These are phyloP conservation scores for Drosophila bocqueti DNA, from an alignment of 1,140 invertebrate genomes.

Conservation along the genomic window DNA sequence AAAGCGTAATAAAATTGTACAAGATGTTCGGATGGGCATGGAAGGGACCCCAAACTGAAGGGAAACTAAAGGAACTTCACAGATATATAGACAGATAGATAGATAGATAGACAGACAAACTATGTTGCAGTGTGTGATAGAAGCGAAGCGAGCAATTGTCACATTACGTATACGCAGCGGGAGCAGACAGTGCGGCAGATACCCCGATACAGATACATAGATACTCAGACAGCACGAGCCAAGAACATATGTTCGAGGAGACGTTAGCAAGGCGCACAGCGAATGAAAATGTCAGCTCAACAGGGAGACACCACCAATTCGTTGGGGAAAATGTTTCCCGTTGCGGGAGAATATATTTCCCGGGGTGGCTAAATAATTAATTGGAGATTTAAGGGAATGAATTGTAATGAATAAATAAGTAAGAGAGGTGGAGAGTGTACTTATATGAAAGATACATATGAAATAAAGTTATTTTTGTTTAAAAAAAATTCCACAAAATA, in stretches of 20 bases:
- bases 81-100: conserved; percentile 10
- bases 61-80: conserved; percentile 16
- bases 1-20: conserved; percentile 84
- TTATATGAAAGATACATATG: not conserved
- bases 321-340: not conserved
- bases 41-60: not conserved
- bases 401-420: not conserved
- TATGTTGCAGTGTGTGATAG: conserved; percentile 60
- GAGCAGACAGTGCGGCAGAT: conserved; percentile 33
- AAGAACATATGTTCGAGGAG: conserved; percentile 43
- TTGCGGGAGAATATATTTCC: not conserved
- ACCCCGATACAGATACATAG: conserved; percentile 2
- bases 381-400: not conserved
- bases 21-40: conserved; percentile 49
- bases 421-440: not conserved
- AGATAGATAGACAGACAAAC: conserved; percentile 32
- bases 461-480: not conserved
- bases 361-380: not conserved
- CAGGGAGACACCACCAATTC: conserved; percentile 8
- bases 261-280: conserved; percentile 38
- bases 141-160: conserved; percentile 59
- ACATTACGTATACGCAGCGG: conserved; percentile 76
- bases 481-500: not conserved
- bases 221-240: conserved; percentile 40
- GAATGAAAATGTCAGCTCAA: conserved; percentile 41